Evolutionary conservation across 92 coral and sea anemone species (phyloP).

Genomic region (Epizoanthus ramosus): DNA sequence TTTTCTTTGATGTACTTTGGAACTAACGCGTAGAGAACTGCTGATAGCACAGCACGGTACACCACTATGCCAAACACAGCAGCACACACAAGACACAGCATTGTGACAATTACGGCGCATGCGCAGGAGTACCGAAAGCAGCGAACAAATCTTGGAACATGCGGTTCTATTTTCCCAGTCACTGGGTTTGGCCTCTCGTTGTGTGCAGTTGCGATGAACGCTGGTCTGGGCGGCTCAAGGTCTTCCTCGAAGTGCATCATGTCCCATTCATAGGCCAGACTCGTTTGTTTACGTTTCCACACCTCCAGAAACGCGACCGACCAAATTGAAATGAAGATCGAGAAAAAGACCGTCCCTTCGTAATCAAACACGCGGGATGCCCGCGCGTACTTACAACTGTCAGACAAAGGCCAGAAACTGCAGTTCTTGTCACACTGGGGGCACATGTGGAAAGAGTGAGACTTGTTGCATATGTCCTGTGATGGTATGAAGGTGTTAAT

Average conservation of each 20-base stretch:
- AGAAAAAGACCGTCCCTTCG: conserved; percentile 60
- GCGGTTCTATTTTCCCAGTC: conserved; percentile 58
- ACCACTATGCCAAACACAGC: conserved; percentile 53
- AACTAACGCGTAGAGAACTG: conserved; percentile 34
- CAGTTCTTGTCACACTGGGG: conserved; percentile 63
- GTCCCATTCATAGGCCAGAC: conserved; percentile 66
- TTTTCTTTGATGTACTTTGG: conserved; percentile 39
- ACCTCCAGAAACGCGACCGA: conserved; percentile 52
- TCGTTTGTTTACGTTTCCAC: conserved; percentile 60
- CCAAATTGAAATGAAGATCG: conserved; percentile 66
- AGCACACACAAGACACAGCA: conserved; percentile 52
- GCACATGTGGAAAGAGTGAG: conserved; percentile 55
- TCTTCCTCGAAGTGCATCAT: conserved; percentile 56
- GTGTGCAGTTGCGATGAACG: conserved; percentile 50
- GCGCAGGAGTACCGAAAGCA: conserved; percentile 44
- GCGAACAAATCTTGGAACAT: conserved; percentile 48
- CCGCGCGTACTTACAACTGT: conserved; percentile 52
- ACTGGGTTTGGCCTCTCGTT: conserved; percentile 54
- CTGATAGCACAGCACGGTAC: conserved; percentile 52
- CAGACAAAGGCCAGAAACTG: conserved; percentile 54
- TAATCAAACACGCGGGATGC: conserved; percentile 57
- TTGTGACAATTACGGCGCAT: conserved; percentile 37
- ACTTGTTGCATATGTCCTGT: conserved; percentile 50
- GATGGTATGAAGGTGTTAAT: conserved; percentile 39
- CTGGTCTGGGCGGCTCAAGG: conserved; percentile 65